Base-by-base conservation (phyloP, 2,797 vertebrate species). In the Rhinatrema bivittatum region DNA sequence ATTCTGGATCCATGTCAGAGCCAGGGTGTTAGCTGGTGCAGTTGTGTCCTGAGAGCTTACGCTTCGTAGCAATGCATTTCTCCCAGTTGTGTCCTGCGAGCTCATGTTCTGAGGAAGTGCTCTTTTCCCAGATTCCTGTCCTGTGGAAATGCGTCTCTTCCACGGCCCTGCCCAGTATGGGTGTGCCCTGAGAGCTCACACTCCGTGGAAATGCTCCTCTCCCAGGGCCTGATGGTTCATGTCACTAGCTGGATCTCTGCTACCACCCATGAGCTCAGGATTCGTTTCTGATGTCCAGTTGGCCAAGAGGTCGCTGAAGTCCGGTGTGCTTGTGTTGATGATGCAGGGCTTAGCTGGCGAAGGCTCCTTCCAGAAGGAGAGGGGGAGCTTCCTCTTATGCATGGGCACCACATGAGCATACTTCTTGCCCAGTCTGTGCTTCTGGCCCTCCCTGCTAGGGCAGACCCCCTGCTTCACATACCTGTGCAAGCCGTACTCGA, bases 351-450 rank as follows among this genome's bases (percentile, higher is more conserved):
- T 54, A 5, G 58, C 55, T 2, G 80, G 69, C 5, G 53, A 57
- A 0, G 95, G 94, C 62, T 98, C 94, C 2, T 68, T 91, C 95
- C 95, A 98, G 68, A 98, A 98, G 30, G 94, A 98, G 4, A 81
- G 73, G 0, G 95, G 95, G 15, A 97, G 75, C 28, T 76, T 84
- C 5, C 95, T 73, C 29, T 84, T 84, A 36, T 77, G 81, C 95
- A 98, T 98, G 3, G 95, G 94, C 4, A 81, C 78, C 20, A 88
- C 70, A 25, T 78, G 84, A 33, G 66, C 70, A 0, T 85, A 86
- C 43, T 81, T 82, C 9, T 39, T 79, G 32, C 81, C 66, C 30
- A 78, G 62, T 37, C 54, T 52, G 28, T 76, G 59, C 0, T 40
- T 57, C 41, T 24, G 60, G 34, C 54, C 2, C 0, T 62, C 48